A percentile compares a stretch with the other conserved stretches of the same genome.
Conservation (phyloP, 2,797 vertebrate genomes). For the Helarctos malayanus region DNA sequence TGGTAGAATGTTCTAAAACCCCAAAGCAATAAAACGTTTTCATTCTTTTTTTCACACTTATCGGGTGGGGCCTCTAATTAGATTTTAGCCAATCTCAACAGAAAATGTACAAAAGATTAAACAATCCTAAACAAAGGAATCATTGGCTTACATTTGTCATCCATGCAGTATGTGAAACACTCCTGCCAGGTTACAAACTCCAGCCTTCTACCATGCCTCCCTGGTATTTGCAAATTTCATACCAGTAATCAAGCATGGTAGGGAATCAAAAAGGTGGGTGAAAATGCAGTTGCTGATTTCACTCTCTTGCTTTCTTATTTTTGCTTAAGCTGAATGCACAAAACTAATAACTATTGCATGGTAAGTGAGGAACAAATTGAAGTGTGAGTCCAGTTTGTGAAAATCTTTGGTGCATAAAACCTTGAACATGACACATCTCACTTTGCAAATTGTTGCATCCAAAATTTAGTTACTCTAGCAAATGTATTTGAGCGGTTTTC, state of each 20-base stretch:
- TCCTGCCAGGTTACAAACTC: neutral
- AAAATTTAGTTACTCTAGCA: slow-evolving; percentile 35
- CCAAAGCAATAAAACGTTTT: slow-evolving; percentile 42
- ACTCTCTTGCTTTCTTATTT: neutral
- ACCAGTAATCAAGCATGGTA: neutral
- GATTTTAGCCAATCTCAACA: slow-evolving; percentile 49
- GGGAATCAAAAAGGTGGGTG: neutral
- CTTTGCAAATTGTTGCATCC: slow-evolving; percentile 43
- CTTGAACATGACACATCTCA: slow-evolving; percentile 48
- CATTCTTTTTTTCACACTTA: slow-evolving; percentile 22
- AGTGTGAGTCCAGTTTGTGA: slow-evolving; percentile 65
- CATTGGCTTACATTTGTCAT: slow-evolving; percentile 35
- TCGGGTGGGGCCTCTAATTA: slow-evolving; percentile 19
- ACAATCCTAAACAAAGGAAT: slow-evolving; percentile 48
- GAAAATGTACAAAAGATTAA: slow-evolving; percentile 8
- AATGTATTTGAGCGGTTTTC: neutral
- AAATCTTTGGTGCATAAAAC: slow-evolving; percentile 58
- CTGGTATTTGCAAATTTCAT: neutral
- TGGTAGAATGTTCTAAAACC: neutral
- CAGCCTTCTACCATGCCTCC: neutral
- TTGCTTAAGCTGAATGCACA: slow-evolving; percentile 52
- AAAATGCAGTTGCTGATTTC: slow-evolving; percentile 48
- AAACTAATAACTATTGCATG: slow-evolving; percentile 53
- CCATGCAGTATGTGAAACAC: neutral
- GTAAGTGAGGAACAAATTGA: slow-evolving; percentile 72